phyloP scores from a whole-genome alignment of 2,797 vertebrate genomes.

The Distichodus sexfasciatus region DNA sequence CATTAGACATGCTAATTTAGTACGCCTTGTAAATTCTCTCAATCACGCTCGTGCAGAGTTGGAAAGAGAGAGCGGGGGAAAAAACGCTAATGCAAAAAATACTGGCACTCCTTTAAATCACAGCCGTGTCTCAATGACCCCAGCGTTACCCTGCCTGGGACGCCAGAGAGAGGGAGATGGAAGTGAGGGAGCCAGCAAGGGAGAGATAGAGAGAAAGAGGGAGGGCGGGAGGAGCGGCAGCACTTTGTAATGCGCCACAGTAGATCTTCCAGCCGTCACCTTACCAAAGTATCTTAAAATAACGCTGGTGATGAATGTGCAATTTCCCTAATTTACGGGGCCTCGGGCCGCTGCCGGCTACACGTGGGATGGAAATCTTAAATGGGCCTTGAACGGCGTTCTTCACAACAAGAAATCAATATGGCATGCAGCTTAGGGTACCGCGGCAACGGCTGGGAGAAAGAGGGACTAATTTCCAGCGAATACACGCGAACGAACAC shows the following conservation, averaged over 20 bases:
- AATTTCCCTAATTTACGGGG: conserved; percentile 98
- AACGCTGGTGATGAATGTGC: conserved; percentile 97
- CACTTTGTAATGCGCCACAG: conserved; percentile 67
- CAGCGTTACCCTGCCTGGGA: conserved; percentile 71
- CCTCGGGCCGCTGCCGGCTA: conserved; percentile 88
- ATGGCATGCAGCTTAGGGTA: conserved; percentile 85
- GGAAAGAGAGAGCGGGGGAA: not conserved
- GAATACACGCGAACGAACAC: conserved; percentile 68
- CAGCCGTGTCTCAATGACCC: conserved; percentile 76
- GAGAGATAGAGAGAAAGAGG: conserved; percentile 12
- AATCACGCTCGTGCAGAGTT: conserved; percentile 16
- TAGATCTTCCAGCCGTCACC: conserved; percentile 79
- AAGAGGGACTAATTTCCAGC: conserved; percentile 73
- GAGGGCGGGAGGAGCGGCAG: conserved; percentile 9
- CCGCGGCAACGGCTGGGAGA: conserved; percentile 80
- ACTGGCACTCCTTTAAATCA: conserved; percentile 68
- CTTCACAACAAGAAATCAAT: conserved; percentile 99
- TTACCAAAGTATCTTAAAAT: conserved; percentile 94
- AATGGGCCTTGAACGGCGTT: conserved; percentile 97
- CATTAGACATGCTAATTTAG: conserved; percentile 62
- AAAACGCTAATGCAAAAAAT: conserved; percentile 46
- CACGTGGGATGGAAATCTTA: conserved; percentile 96
- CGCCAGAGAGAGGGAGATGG: conserved; percentile 19
- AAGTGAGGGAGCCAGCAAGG: conserved; percentile 5
- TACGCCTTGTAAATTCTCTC: conserved; percentile 51